These are phyloP conservation scores for Plotosus lineatus DNA, from an alignment of 2,113 vertebrate genomes.

Conservation along the genomic window DNA sequence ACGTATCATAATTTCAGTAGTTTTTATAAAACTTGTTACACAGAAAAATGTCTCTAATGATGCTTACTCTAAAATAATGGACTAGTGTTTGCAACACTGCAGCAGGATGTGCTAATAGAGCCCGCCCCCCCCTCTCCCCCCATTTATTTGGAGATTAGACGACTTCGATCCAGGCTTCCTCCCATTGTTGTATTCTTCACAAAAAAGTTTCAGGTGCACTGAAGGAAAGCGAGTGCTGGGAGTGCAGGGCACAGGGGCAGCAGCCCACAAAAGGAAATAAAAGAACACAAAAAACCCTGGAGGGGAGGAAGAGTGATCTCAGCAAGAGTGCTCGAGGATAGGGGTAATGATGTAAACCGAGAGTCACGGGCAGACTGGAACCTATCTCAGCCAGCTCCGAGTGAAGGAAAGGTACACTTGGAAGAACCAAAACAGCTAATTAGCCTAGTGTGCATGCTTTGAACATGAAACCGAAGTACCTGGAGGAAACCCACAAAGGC, in stretches of 20 bases:
- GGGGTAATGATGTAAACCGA: not conserved
- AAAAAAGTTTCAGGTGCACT: constrained; percentile 60
- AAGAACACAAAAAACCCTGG: not conserved
- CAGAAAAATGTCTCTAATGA: too few relatives aligned
- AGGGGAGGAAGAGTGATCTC: constrained; percentile 11
- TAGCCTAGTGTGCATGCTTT: too few relatives aligned
- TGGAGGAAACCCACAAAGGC: too few relatives aligned
- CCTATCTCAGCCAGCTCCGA: too few relatives aligned
- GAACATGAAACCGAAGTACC: too few relatives aligned
- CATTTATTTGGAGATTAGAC: constrained; percentile 33
- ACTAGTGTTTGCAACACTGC: not conserved
- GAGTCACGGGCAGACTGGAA: too few relatives aligned
- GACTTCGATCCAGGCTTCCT: constrained; percentile 61
- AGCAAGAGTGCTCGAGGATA: not conserved
- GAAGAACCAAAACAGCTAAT: too few relatives aligned
- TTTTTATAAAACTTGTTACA: not conserved
- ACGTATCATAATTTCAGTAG: not conserved
- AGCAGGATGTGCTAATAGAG: constrained; percentile 3
- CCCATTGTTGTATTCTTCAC: constrained; percentile 63
- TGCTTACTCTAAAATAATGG: not conserved
- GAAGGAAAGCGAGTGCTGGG: not conserved
- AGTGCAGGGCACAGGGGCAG: not conserved
- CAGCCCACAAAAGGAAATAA: constrained; percentile 40
- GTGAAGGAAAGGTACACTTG: too few relatives aligned
- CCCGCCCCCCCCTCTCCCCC: not conserved